Evolutionary conservation across 2,797 vertebrate genomes (phyloP).

Genomic region (Philypnodon macrostomus): DNA sequence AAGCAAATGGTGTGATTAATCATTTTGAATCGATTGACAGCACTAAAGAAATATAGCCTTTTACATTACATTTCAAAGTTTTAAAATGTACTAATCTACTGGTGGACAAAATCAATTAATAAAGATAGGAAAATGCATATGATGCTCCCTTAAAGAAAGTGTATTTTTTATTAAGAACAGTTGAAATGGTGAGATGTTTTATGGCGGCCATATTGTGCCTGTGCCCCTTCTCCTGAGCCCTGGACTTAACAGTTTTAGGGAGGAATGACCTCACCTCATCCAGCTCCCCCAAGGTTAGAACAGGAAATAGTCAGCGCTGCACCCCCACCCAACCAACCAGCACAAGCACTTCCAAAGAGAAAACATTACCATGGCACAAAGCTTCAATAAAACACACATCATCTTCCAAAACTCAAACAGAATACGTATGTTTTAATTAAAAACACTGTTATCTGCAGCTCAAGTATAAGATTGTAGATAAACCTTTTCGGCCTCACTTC

Average conservation of each 20-base stretch:
- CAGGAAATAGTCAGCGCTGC: slow-evolving; percentile 59
- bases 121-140: too few species aligned
- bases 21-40: too few species aligned
- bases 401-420: too few species aligned
- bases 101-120: too few species aligned
- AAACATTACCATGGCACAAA: slow-evolving; percentile 27
- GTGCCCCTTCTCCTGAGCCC: slow-evolving; percentile 14
- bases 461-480: slow-evolving; percentile 28
- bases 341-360: slow-evolving; percentile 34
- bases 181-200: slow-evolving; percentile 9
- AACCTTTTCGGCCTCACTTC: slow-evolving; percentile 33
- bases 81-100: too few species aligned
- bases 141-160: too few species aligned
- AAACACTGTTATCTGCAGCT: slow-evolving; percentile 29
- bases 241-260: slow-evolving; percentile 60
- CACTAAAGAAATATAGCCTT: too few species aligned
- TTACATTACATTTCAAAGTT: too few species aligned
- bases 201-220: slow-evolving; percentile 12
- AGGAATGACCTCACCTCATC: slow-evolving; percentile 71
- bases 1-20: too few species aligned
- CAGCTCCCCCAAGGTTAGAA: slow-evolving; percentile 63
- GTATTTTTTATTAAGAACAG: too few species aligned
- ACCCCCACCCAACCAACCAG: slow-evolving; percentile 44
- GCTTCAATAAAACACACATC: too few species aligned
- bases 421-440: slow-evolving; percentile 16